phyloP scores from a whole-genome alignment of 2,888 invertebrate genomes.

The Acleris cristana region DNA sequence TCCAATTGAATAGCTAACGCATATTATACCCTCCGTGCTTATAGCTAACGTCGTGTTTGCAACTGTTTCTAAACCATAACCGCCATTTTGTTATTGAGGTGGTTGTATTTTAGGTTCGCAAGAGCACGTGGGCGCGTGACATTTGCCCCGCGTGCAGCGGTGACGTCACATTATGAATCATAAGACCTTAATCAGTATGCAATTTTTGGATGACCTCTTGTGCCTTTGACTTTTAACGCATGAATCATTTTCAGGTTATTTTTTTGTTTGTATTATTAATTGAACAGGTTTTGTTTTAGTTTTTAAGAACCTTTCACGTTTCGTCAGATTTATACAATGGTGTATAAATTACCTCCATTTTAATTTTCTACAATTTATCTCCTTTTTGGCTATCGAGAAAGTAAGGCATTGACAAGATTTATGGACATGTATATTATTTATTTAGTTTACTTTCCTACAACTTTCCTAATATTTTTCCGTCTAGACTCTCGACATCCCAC shows the following conservation, averaged over 20 bases:
- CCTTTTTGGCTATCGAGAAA: not conserved
- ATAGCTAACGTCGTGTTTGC: too few relatives aligned
- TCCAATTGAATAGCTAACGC: too few relatives aligned
- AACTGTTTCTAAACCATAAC: too few relatives aligned
- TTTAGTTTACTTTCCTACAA: too few relatives aligned
- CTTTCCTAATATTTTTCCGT: too few relatives aligned
- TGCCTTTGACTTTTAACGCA: constrained; percentile 27
- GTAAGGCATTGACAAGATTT: not conserved
- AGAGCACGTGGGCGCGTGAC: constrained; percentile 72
- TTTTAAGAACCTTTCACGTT: not conserved
- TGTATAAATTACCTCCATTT: not conserved
- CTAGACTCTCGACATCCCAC: too few relatives aligned
- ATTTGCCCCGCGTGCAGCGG: constrained; percentile 68
- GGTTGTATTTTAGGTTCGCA: constrained; percentile 49
- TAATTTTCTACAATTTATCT: not conserved
- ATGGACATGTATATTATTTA: not conserved
- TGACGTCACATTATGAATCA: constrained; percentile 69
- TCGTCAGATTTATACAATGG: not conserved
- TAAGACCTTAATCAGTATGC: constrained; percentile 21
- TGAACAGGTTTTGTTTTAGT: constrained; percentile 3
- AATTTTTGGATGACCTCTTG: constrained; percentile 32
- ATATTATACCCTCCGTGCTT: too few relatives aligned
- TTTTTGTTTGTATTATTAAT: constrained; percentile 1
- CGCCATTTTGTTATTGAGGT: too few relatives aligned
- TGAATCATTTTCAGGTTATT: constrained; percentile 19